These are phyloP conservation scores for Mormyrus iriodes DNA, from an alignment of 2,113 vertebrate species.

Conservation along the genomic window DNA sequence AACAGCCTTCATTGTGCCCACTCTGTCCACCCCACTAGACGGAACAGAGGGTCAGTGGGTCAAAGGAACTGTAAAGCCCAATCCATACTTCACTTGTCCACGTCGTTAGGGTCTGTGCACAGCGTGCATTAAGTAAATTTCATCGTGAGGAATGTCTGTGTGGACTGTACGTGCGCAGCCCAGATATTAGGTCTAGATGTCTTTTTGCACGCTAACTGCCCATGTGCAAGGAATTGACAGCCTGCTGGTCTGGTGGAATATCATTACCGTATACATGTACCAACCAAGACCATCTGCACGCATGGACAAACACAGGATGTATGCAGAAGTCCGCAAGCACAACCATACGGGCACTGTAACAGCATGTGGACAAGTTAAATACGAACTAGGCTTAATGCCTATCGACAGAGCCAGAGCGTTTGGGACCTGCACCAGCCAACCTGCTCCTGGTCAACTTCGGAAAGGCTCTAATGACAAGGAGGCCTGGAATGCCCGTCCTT, in stretches of 20 bases:
- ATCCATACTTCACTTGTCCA: neutral
- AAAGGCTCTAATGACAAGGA: neutral
- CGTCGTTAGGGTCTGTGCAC: neutral
- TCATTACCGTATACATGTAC: neutral
- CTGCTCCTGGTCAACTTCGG: neutral
- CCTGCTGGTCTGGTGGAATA: neutral
- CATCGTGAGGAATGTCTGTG: too few relatives aligned
- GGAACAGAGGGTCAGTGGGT: neutral
- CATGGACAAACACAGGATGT: neutral
- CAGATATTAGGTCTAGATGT: neutral
- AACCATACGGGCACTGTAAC: neutral
- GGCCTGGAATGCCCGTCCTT: neutral
- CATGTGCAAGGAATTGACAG: neutral
- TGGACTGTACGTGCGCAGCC: too few relatives aligned
- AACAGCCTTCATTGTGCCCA: constrained; percentile 8
- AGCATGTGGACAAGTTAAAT: neutral
- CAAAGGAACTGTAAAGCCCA: neutral
- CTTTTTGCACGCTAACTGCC: neutral
- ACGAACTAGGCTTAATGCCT: neutral
- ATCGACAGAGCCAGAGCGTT: neutral
- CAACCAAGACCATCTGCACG: neutral
- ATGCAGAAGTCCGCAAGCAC: neutral
- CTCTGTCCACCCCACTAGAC: neutral
- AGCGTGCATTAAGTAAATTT: neutral
- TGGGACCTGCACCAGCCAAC: neutral